A percentile compares a stretch with the other conserved stretches of the same genome.
Evolutionary conservation across 2,888 invertebrate genomes (phyloP).

Genomic region (Teleiodes luculella): DNA sequence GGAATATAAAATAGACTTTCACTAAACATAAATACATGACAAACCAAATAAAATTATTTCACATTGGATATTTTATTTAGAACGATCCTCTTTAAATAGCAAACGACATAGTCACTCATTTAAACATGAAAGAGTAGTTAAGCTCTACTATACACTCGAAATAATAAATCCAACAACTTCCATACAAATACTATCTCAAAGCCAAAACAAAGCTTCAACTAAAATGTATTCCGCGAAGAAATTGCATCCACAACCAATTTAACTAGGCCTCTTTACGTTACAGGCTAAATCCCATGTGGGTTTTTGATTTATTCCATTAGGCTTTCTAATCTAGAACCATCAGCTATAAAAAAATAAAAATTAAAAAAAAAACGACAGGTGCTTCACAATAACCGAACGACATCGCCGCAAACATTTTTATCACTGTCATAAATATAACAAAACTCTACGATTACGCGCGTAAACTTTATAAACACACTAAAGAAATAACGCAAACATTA

Average conservation of each 20-base stretch:
- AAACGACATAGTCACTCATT: too few relatives aligned
- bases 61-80: too few relatives aligned
- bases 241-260: background rate
- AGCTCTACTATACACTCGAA: too few relatives aligned
- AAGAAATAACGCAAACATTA: constrained; percentile 39
- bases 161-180: background rate
- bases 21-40: too few relatives aligned
- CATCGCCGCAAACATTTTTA: constrained; percentile 74
- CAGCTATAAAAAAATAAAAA: constrained; percentile 29
- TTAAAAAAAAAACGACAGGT: constrained; percentile 56
- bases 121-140: constrained; percentile 1
- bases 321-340: constrained; percentile 13
- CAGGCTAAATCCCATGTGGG: constrained; percentile 1
- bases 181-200: background rate
- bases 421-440: constrained; percentile 67
- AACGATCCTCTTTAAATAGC: too few relatives aligned
- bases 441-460: constrained; percentile 46
- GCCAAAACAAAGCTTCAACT: background rate
- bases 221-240: background rate
- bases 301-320: constrained; percentile 16
- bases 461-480: constrained; percentile 49
- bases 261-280: background rate
- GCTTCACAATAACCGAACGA: constrained; percentile 57
- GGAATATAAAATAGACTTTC: too few relatives aligned
- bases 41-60: too few relatives aligned